phyloP scores from a whole-genome alignment of 1,140 invertebrate genomes.

The Sarcophaga bullata region DNA sequence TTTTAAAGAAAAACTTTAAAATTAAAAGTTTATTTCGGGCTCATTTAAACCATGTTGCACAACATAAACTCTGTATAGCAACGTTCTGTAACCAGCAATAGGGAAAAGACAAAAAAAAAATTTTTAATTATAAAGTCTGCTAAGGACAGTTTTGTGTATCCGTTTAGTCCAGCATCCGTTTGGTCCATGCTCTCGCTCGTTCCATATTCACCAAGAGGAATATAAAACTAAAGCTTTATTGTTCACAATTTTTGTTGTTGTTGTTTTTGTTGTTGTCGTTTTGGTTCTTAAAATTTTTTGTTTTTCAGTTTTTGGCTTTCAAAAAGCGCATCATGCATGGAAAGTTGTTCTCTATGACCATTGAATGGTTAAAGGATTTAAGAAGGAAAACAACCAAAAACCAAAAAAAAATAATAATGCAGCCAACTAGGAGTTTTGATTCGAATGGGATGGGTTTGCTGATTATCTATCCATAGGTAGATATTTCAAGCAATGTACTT shows the following conservation, averaged over 20 bases:
- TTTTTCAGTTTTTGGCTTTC: background rate
- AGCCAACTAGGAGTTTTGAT: too few relatives aligned
- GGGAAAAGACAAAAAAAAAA: conserved; percentile 14
- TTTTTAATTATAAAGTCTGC: conserved; percentile 41
- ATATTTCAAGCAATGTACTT: too few relatives aligned
- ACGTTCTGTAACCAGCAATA: too few relatives aligned
- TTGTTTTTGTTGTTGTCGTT: background rate
- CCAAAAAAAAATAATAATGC: too few relatives aligned
- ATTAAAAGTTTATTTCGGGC: background rate
- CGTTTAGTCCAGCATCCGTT: background rate
- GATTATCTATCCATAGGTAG: too few relatives aligned
- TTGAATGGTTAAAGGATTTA: background rate
- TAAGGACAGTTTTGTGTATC: conserved; percentile 35
- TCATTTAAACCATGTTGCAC: background rate
- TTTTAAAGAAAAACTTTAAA: conserved; percentile 35
- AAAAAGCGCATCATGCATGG: conserved; percentile 16
- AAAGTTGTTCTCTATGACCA: background rate
- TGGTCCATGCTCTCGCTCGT: background rate
- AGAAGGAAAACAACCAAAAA: background rate
- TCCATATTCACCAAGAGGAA: background rate
- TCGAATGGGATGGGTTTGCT: too few relatives aligned
- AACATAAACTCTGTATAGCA: background rate
- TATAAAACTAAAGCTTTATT: background rate
- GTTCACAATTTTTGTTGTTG: background rate
- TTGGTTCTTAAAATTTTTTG: background rate